Conservation (phyloP, 2,888 invertebrate genomes). For the Hydroisotoma schaefferi region DNA sequence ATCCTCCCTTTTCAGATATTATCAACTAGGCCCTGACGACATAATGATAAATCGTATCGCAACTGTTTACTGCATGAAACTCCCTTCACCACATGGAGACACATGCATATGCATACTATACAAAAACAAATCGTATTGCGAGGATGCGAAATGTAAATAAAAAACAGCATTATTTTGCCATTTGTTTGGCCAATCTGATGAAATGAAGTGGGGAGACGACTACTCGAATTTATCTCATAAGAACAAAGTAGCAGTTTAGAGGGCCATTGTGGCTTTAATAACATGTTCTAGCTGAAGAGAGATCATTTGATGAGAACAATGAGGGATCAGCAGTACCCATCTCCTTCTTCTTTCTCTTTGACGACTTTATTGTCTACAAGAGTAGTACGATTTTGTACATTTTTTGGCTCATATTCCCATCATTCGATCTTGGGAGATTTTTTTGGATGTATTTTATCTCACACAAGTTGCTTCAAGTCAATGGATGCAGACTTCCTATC, state of each 20-base stretch:
- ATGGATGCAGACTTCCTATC: not conserved
- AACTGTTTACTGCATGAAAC: too few relatives aligned
- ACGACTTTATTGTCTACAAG: too few relatives aligned
- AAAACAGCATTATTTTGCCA: not conserved
- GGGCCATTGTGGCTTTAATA: not conserved
- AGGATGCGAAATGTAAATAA: constrained; percentile 3
- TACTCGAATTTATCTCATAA: not conserved
- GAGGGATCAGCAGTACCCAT: not conserved
- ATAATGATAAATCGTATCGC: too few relatives aligned
- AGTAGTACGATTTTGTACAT: not conserved
- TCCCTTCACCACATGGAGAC: too few relatives aligned
- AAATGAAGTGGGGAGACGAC: not conserved
- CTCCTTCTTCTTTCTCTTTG: too few relatives aligned
- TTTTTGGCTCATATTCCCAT: not conserved
- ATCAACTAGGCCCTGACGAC: too few relatives aligned
- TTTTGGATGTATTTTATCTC: not conserved
- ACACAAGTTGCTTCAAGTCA: too few relatives aligned
- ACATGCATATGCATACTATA: too few relatives aligned
- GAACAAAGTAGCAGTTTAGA: not conserved
- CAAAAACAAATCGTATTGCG: too few relatives aligned
- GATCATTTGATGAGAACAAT: not conserved
- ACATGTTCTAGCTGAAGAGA: not conserved
- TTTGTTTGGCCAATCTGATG: not conserved
- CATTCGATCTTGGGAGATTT: too few relatives aligned
- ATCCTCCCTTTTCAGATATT: too few relatives aligned